A percentile compares a stretch with the other conserved stretches of the same genome.
Evolutionary conservation across 2,113 vertebrate genomes (phyloP).

Genomic region (Bubo blakistoni): DNA sequence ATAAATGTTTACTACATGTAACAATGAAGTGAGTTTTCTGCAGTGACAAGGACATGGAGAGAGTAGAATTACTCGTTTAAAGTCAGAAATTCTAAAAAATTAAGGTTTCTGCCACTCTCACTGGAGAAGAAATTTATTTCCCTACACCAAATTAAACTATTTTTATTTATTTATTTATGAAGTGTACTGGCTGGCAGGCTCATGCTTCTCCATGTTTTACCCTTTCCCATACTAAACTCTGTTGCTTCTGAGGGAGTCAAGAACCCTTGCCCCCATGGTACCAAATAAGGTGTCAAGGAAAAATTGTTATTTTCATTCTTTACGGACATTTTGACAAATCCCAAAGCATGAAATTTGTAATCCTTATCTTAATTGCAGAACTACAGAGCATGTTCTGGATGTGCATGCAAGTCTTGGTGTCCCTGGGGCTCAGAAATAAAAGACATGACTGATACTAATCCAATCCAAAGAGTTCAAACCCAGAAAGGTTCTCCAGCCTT

Average conservation of each 20-base stretch:
- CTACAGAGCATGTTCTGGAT: not conserved
- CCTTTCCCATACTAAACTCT: not conserved
- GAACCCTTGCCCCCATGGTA: not conserved
- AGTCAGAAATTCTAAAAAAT: not conserved
- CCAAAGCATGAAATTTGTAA: not conserved
- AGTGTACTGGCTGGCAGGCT: not conserved
- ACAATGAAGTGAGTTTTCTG: not conserved
- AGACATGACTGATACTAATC: not conserved
- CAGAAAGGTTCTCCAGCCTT: not conserved
- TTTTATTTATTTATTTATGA: not conserved
- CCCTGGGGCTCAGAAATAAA: not conserved
- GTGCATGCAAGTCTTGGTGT: not conserved
- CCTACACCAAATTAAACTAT: not conserved
- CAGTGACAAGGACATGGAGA: not conserved
- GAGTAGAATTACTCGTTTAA: not conserved
- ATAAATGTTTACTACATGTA: not conserved
- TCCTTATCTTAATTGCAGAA: not conserved
- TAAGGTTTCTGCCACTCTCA: not conserved
- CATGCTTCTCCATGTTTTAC: not conserved
- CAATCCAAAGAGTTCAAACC: not conserved
- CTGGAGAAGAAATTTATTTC: not conserved
- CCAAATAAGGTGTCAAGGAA: accelerated
- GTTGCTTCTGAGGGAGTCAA: not conserved
- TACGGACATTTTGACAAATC: not conserved
- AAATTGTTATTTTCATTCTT: not conserved